Conservation (phyloP, 2,888 invertebrate species). For the Dolichomitus sp. region DNA sequence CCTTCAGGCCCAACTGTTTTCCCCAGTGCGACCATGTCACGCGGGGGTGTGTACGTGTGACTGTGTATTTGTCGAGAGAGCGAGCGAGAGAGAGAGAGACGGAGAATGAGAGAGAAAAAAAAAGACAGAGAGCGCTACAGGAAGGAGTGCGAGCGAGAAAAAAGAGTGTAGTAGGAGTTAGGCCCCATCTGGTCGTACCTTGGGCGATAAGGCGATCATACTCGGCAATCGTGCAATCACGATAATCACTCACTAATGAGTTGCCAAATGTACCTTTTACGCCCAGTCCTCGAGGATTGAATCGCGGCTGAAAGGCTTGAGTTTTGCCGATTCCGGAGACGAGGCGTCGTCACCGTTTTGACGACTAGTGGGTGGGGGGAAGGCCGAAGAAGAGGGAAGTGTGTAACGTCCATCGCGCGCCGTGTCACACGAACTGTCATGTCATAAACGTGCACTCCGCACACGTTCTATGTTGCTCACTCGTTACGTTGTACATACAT, state of each 20-base stretch:
- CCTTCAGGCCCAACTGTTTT: constrained; percentile 54
- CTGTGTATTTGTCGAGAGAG: constrained; percentile 32
- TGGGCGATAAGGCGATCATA: constrained; percentile 44
- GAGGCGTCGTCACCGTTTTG: constrained; percentile 71
- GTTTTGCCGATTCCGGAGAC: constrained; percentile 57
- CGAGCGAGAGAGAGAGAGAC: constrained; percentile 28
- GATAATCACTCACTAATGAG: neutral
- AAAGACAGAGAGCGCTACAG: constrained; percentile 1
- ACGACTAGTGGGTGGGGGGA: constrained; percentile 45
- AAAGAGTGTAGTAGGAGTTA: constrained; percentile 39
- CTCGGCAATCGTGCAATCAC: neutral
- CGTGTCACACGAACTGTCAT: constrained; percentile 71
- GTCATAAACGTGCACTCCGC: constrained; percentile 68
- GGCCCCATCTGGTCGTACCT: constrained; percentile 61
- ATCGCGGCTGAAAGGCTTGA: constrained; percentile 47
- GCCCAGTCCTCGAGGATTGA: neutral
- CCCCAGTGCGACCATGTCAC: constrained; percentile 60
- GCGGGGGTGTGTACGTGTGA: constrained; percentile 61
- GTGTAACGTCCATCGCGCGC: constrained; percentile 67
- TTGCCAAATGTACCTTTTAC: constrained; percentile 16
- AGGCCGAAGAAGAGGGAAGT: constrained; percentile 46
- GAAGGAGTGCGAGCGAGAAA: constrained; percentile 27
- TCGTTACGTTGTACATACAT: constrained; percentile 17
- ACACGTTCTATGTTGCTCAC: constrained; percentile 47
- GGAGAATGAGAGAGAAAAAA: neutral